Evolutionary conservation across 2,113 vertebrate species (phyloP), one percentile per base, ranked within the genome.

Genomic region (Microtus oregoni): DNA sequence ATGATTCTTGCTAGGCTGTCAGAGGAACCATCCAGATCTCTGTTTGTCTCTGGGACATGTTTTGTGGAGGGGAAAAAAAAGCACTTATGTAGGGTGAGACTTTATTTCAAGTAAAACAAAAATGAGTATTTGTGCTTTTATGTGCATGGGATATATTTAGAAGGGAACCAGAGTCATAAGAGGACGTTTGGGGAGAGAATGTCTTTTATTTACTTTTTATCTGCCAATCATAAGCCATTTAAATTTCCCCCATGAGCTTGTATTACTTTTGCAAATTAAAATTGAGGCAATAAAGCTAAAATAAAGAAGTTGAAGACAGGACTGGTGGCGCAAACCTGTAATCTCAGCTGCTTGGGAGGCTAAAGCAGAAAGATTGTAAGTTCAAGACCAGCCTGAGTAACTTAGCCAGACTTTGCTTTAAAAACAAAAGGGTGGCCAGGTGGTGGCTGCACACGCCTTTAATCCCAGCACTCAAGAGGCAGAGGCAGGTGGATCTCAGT

Each of bases 161-260:
- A 86, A 76, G 28, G 58, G 67, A 70, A 44, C 10, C 1, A 3
- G 79, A 85, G 61, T 5, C 19, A 2, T 41, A 13, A 87, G 58
- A 61, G 50, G 44, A 81, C 58, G 19, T 12, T 50, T 32, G 14
- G 19, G 26, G 32, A 26, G 12, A 86, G 19, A 63, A n/a, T 77
- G 30, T 5, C n/a, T 86, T 88, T 93, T 87, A 35, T 44, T 89
- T 83, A 68, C 68, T 75, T 95, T 67, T 52, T 41, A 67, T 30
- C 38, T 88, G 85, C 30, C 79, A 67, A 79, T 65, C 30, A 79
- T 55, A 90, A 93, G 72, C 87, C 67, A 68, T 26, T 75, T 94
- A 24, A 88, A 55, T 91, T 89, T 92, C 67, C 91, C 35, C 58
- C 50, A n/a, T 9, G 50, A 85, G 32, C 26, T n/a, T 50, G 26